Percentiles rank a stretch among this genome's conserved stretches.
phyloP scores from a whole-genome alignment of 2,888 invertebrate genomes.

The Drosophila borborema region DNA sequence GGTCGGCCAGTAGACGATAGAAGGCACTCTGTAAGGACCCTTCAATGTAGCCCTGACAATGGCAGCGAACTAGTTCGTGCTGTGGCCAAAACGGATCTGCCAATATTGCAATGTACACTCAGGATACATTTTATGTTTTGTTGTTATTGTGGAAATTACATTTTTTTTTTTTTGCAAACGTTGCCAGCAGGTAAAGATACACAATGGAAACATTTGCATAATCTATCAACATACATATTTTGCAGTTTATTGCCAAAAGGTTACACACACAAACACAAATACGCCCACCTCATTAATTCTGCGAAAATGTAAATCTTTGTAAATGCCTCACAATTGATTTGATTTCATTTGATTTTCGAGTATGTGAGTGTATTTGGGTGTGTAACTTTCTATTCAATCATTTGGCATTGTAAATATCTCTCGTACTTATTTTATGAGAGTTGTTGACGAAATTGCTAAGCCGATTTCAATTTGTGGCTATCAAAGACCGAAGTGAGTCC shows the following conservation, averaged over 20 bases:
- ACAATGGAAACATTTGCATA: conserved; percentile 64
- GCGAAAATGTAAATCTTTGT: conserved; percentile 60
- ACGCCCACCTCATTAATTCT: conserved; percentile 49
- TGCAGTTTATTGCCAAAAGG: conserved; percentile 46
- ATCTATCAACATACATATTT: conserved; percentile 58
- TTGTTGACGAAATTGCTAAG: conserved; percentile 65
- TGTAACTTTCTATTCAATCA: conserved; percentile 54
- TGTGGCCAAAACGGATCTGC: conserved; percentile 59
- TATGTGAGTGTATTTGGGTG: conserved; percentile 14
- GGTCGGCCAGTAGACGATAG: conserved; percentile 28
- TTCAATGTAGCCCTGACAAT: conserved; percentile 55
- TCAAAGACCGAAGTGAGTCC: conserved; percentile 41
- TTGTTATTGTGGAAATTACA: conserved; percentile 38
- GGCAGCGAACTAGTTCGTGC: conserved; percentile 34
- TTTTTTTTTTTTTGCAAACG: conserved; percentile 33
- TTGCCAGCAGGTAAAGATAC: conserved; percentile 37
- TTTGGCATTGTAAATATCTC: conserved; percentile 56
- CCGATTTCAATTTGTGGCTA: conserved; percentile 61
- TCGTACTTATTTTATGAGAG: conserved; percentile 53
- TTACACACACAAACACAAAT: conserved; percentile 25
- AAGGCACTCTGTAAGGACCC: conserved; percentile 64
- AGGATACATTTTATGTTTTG: conserved; percentile 17
- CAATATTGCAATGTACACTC: conserved; percentile 65
- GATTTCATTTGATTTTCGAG: conserved; percentile 62
- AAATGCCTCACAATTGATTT: conserved; percentile 69